phyloP scores from a whole-genome alignment of 2,797 vertebrate species.

The Mormyrops attenuatus region DNA sequence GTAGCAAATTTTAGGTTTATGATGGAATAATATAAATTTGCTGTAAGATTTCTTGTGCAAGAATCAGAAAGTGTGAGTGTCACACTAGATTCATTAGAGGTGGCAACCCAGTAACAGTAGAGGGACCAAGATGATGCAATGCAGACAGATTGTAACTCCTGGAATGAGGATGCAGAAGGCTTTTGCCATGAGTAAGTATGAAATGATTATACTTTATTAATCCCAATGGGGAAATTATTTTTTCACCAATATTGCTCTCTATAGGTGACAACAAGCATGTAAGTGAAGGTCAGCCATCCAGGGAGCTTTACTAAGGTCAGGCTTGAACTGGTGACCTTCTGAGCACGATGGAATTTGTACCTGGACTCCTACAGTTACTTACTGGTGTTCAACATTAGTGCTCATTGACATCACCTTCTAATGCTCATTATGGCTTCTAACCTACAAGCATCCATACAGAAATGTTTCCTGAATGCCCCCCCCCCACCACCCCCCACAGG shows the following conservation, averaged over 20 bases:
- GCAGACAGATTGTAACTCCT: not conserved
- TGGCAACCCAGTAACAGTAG: not conserved
- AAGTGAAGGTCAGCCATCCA: not conserved
- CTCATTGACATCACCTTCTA: conserved; percentile 15
- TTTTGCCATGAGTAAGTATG: not conserved
- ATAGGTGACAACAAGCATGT: not conserved
- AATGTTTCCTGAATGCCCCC: not conserved
- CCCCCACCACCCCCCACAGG: not conserved
- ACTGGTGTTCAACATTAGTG: not conserved
- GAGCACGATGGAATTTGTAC: not conserved
- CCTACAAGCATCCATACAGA: not conserved
- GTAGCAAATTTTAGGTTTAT: not conserved
- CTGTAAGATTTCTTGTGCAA: not conserved
- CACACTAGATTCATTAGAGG: not conserved
- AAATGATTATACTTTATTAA: not conserved
- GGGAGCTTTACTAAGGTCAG: not conserved
- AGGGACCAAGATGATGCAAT: not conserved
- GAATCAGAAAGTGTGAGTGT: not conserved
- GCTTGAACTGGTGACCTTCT: not conserved
- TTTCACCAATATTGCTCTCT: not conserved
- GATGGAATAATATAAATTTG: not conserved
- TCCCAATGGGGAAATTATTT: not conserved
- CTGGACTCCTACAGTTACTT: not conserved
- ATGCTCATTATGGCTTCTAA: conserved; percentile 19
- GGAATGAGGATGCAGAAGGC: not conserved